A percentile compares a stretch with the other conserved stretches of the same genome.
Evolutionary conservation across 2,113 vertebrate genomes (phyloP).

Genomic region (Malurus alboscapulatus): DNA sequence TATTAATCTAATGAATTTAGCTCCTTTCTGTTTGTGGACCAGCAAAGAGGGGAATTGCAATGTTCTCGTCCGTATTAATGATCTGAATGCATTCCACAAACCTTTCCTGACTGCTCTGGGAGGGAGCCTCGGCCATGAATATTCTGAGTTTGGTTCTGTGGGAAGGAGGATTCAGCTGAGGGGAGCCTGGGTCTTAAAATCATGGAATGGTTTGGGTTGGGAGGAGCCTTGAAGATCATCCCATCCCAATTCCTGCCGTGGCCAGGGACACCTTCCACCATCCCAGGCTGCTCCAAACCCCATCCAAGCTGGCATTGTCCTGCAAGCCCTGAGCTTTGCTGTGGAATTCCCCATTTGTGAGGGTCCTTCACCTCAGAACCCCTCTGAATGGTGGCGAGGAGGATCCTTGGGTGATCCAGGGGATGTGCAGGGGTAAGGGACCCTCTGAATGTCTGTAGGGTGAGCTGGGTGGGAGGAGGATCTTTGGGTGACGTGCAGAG

Average conservation of each 20-base stretch:
- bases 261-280: too few relatives aligned
- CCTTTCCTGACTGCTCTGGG: not conserved
- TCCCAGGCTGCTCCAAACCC: not conserved
- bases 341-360: not conserved
- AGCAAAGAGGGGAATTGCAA: constrained; percentile 37
- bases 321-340: not conserved
- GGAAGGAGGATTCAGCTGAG: rapidly evolving
- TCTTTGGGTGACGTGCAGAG: rapidly evolving
- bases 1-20: constrained; percentile 62
- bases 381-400: too few relatives aligned
- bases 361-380: rapidly evolving
- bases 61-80: constrained; percentile 29
- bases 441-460: not conserved
- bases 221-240: not conserved
- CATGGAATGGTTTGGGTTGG: not conserved
- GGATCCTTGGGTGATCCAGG: too few relatives aligned
- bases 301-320: not conserved
- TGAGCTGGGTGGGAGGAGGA: not conserved
- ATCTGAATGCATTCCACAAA: constrained; percentile 40
- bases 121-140: not conserved
- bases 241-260: not conserved
- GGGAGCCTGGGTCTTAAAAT: not conserved
- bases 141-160: not conserved
- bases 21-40: constrained; percentile 47
- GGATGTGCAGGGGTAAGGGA: too few relatives aligned